These are phyloP conservation scores for Eudyptes chrysolophus DNA, from an alignment of 2,113 vertebrate genomes.

Conservation along the genomic window DNA sequence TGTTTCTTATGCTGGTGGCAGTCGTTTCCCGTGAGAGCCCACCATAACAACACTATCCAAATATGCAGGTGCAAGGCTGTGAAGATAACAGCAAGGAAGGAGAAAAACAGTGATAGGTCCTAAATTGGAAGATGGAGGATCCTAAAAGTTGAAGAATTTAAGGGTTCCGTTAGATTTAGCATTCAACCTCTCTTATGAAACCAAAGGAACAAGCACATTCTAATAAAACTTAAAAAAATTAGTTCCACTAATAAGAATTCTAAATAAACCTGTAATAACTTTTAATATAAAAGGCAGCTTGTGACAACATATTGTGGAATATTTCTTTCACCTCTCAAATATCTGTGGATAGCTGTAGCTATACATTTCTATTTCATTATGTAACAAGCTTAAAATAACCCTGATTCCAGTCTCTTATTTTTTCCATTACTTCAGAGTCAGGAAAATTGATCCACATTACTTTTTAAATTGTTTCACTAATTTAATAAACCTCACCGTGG, in stretches of 20 bases:
- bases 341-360: neutral
- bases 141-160: neutral
- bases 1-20: neutral
- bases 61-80: neutral
- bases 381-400: neutral
- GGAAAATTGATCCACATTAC: neutral
- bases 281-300: neutral
- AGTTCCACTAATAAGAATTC: neutral
- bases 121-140: neutral
- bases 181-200: neutral
- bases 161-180: neutral
- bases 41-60: neutral
- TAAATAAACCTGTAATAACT: neutral
- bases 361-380: neutral
- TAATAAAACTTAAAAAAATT: neutral
- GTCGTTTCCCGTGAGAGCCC: neutral
- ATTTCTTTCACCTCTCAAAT: neutral
- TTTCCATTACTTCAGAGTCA: neutral
- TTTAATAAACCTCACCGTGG: neutral
- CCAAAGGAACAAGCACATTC: neutral
- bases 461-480: neutral
- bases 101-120: neutral
- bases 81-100: neutral
- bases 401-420: neutral
- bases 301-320: neutral